Evolutionary conservation across 2,888 invertebrate genomes (phyloP), one percentile per base, ranked within the genome.

Genomic region (Agriopis marginaria): DNA sequence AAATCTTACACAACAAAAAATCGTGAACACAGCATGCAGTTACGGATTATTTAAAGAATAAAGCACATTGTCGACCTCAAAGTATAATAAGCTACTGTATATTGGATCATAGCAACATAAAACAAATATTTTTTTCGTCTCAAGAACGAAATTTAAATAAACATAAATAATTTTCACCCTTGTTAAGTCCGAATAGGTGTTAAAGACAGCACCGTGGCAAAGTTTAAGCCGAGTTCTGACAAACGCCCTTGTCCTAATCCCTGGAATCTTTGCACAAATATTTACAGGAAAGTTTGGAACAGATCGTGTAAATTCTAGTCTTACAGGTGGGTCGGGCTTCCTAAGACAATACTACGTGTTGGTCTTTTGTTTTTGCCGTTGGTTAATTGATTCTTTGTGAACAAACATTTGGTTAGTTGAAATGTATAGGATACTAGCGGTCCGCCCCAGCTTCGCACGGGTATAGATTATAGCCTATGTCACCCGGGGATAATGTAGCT

Each of bases 231-330:
- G 58, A 72, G 70, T 72, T 73, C 66, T 72, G 71, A 74, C 66
- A 74, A 73, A 73, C 74, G 70, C 58, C 63, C 55, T 23, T 54
- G 49, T 66, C 70, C 63, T 74, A 71, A 74, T 72, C 67, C 71
- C 66, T 8, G n/a, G 66, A 72, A 75, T 75, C 73, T 74, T 71
- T 68, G 60, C 39, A 63, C 70, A 77, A 77, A 75, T 71, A 73
- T 75, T 70, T 72, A 71, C 72, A 66, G 44, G 63, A 64, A 73
- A 75, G 74, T 77, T 77, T 51, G 59, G 51, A 53, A 39, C 14
- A 45, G 58, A 47, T 39, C 51, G 65, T 66, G 70, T 66, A 63
- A 66, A 68, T 70, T 66, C 54, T 72, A 71, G 68, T 59, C 73
- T 68, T 69, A 66, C 70, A 63, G 63, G 63, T 66, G 65, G 58